phyloP scores from a whole-genome alignment of 2,888 invertebrate species.

The Heteropelma amictum region DNA sequence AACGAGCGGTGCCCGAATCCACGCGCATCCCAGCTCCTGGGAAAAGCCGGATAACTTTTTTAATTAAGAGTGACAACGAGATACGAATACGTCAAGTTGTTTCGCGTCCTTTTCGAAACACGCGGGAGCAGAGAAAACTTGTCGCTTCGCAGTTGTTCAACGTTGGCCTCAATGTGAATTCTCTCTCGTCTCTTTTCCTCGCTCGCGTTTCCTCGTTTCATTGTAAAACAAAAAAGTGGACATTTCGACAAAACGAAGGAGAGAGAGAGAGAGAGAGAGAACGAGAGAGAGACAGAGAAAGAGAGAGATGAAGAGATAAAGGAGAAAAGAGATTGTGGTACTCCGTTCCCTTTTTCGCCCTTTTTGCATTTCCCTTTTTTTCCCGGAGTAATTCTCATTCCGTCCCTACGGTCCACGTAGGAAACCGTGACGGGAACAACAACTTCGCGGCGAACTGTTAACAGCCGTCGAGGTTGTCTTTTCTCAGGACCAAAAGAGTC shows the following conservation, averaged over 20 bases:
- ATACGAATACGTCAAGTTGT: constrained; percentile 27
- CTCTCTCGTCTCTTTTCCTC: constrained; percentile 20
- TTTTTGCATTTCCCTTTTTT: not conserved
- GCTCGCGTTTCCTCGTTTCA: constrained; percentile 2
- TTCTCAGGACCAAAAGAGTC: not conserved
- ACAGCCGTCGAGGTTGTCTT: constrained; percentile 12
- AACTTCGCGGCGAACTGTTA: constrained; percentile 49
- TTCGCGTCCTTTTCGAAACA: constrained; percentile 17
- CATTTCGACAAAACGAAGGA: not conserved
- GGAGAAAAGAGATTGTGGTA: constrained; percentile 13
- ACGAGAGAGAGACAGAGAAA: not conserved
- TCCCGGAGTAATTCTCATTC: constrained; percentile 47
- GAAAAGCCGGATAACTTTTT: constrained; percentile 27
- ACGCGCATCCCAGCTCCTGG: too few relatives aligned
- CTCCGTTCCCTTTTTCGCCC: constrained; percentile 9
- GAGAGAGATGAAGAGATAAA: not conserved
- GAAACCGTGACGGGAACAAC: constrained; percentile 34
- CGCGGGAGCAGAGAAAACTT: not conserved
- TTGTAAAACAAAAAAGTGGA: constrained; percentile 1
- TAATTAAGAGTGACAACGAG: constrained; percentile 50
- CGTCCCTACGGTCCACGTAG: constrained; percentile 16
- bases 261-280: not conserved
- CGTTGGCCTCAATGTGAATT: constrained; percentile 19
- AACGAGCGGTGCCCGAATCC: too few relatives aligned
- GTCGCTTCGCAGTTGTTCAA: constrained; percentile 24